A percentile compares a stretch with the other conserved stretches of the same genome.
These are phyloP conservation scores for Heterotis niloticus DNA, from an alignment of 2,113 vertebrate genomes.

Conservation along the genomic window DNA sequence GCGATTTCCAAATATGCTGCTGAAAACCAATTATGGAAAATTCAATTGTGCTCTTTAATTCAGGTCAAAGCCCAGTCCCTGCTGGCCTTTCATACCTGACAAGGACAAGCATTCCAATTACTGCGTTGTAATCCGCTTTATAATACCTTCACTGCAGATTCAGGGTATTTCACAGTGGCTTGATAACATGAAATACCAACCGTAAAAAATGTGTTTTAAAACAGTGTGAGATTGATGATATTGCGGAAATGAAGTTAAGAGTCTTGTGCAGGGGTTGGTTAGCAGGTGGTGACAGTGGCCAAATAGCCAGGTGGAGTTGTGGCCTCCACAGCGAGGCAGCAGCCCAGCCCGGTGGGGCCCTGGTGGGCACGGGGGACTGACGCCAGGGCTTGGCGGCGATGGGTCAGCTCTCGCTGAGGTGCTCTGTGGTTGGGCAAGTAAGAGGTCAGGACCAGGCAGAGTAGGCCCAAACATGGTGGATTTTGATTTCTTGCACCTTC, in stretches of 20 bases:
- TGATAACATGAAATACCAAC: background rate
- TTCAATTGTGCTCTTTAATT: slow-evolving; percentile 46
- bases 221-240: background rate
- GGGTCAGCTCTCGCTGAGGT: too few relatives aligned
- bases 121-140: background rate
- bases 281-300: too few relatives aligned
- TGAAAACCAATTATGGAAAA: slow-evolving; percentile 46
- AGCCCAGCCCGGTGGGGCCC: too few relatives aligned
- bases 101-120: slow-evolving; percentile 1
- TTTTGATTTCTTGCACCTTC: too few relatives aligned
- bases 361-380: too few relatives aligned
- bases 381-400: too few relatives aligned
- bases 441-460: too few relatives aligned
- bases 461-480: too few relatives aligned
- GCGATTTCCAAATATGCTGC: slow-evolving; percentile 29
- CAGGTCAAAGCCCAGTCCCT: slow-evolving; percentile 45
- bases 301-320: too few relatives aligned
- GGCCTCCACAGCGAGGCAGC: too few relatives aligned
- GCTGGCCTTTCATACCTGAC: slow-evolving; percentile 31
- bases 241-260: background rate
- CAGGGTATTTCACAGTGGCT: background rate
- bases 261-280: too few relatives aligned
- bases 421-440: too few relatives aligned
- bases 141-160: background rate
- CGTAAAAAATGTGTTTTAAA: background rate